Base-by-base conservation (phyloP, 2,888 invertebrate species). In the Mesorhabditis spiculigera region DNA sequence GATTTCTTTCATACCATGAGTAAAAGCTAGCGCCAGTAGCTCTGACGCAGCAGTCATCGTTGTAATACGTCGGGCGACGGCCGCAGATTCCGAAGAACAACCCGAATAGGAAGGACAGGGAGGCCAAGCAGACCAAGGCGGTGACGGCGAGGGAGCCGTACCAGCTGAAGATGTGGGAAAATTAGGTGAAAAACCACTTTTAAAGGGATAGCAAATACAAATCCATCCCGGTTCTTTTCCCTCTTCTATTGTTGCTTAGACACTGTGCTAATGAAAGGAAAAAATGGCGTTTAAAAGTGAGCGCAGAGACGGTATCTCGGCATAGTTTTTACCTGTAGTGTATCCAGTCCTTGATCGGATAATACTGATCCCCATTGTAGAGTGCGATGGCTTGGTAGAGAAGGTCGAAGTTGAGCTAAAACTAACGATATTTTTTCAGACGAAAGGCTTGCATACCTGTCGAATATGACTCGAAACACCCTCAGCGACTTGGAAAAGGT, bases 61-160 rank as follows among this genome's bases (percentile, higher is more conserved):
- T 86, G 71, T 86, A 86, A 13, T 86, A 87, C 4, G 80, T 80
- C 4, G 88, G 87, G 44, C 87, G 75, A 68, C 87, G 85, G 16
- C 88, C 88, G 80, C 88, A 88, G 41, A 85, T 80, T 45, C 88
- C 88, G 80, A 87, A 88, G 76, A 88, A 81, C 5, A 88, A 79
- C 5, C 88, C 88, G 64, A 88, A 79, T 65, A 86, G 85, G 77
- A 86, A 86, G 69, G 86, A 84, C 4, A 87, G 74, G 0, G 87
- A 85, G 16, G 87, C 80, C 62, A 88, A 78, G 28, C 87, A 74
- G 65, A 87, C 81, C 4, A 87, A 65, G 73, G 86, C 86, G 45
- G 86, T 81, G 45, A 88, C 66, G 8, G 83, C 86, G 28, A 88
- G 81, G 41, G 87, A 86, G 3, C 73, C 85, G 77, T 87, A 87